These are phyloP conservation scores for Macrotrachela quadricornifera DNA, from an alignment of 1,140 invertebrate species.

Conservation along the genomic window DNA sequence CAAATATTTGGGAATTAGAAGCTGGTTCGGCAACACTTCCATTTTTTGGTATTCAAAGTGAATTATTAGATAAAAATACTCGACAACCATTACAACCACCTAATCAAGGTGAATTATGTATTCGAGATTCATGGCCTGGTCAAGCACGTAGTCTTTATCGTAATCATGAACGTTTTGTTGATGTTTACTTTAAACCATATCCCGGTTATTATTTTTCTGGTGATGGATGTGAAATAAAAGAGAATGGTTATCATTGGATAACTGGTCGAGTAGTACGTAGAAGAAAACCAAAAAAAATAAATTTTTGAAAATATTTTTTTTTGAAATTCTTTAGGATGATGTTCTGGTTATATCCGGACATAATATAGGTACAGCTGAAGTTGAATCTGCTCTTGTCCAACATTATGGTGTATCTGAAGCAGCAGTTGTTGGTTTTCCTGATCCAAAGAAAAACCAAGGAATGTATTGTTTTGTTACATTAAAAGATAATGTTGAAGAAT, in stretches of 20 bases:
- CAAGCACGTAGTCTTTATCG: neutral
- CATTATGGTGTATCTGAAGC: conserved; percentile 29
- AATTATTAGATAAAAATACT: too few species aligned
- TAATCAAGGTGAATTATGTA: neutral
- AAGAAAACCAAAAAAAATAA: too few species aligned
- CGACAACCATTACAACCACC: too few species aligned
- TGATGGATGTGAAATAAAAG: conserved; percentile 28
- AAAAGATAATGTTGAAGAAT: conserved; percentile 14
- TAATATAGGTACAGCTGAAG: conserved; percentile 34
- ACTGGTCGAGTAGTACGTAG: conserved; percentile 28
- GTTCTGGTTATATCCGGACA: conserved; percentile 14
- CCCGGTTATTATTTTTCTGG: conserved; percentile 32
- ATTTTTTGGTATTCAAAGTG: too few species aligned
- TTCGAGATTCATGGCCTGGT: neutral
- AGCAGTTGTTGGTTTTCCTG: conserved; percentile 34
- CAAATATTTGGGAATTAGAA: too few species aligned
- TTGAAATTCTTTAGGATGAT: neutral
- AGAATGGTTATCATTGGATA: conserved; percentile 29
- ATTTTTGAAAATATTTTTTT: too few species aligned
- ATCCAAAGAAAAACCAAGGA: conserved; percentile 34
- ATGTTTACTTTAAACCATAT: neutral
- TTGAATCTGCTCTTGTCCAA: conserved; percentile 29
- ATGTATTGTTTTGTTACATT: conserved; percentile 29
- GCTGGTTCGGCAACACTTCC: too few species aligned
- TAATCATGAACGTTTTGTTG: neutral